Conservation (phyloP, 2,797 vertebrate genomes). For the Loris lydekkerianus region DNA sequence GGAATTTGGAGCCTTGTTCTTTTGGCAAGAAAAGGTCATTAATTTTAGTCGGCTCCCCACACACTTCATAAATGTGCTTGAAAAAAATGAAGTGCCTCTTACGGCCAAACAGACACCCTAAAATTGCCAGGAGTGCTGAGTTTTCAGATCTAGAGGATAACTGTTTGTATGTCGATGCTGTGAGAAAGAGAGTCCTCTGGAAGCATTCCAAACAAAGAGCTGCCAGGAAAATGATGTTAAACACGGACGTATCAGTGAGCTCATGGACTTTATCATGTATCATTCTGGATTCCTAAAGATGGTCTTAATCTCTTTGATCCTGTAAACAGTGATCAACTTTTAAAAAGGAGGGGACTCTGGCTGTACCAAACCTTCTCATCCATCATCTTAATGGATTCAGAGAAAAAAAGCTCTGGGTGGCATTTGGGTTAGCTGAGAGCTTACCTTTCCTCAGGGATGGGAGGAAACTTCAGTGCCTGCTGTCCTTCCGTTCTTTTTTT, state of each 20-base stretch:
- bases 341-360: background rate
- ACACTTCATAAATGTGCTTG: constrained; percentile 71
- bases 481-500: background rate
- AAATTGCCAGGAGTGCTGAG: background rate
- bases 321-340: background rate
- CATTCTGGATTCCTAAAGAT: background rate
- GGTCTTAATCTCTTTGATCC: background rate
- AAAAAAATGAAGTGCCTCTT: constrained; percentile 5
- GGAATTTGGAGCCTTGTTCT: constrained; percentile 71
- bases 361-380: background rate
- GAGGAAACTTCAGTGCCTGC: fast-evolving
- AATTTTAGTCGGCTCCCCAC: constrained; percentile 72
- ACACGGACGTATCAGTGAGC: fast-evolving
- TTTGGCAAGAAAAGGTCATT: constrained; percentile 84
- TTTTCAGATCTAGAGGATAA: fast-evolving
- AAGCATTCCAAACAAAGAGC: background rate
- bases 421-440: background rate
- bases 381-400: background rate
- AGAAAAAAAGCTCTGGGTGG: background rate
- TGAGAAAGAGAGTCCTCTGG: background rate
- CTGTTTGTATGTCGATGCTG: background rate
- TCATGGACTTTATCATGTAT: fast-evolving
- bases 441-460: background rate
- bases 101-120: background rate
- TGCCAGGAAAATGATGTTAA: background rate